Evolutionary conservation across 2,888 invertebrate genomes (phyloP), one percentile per base, ranked within the genome.

Genomic region (Clusia tigrina): DNA sequence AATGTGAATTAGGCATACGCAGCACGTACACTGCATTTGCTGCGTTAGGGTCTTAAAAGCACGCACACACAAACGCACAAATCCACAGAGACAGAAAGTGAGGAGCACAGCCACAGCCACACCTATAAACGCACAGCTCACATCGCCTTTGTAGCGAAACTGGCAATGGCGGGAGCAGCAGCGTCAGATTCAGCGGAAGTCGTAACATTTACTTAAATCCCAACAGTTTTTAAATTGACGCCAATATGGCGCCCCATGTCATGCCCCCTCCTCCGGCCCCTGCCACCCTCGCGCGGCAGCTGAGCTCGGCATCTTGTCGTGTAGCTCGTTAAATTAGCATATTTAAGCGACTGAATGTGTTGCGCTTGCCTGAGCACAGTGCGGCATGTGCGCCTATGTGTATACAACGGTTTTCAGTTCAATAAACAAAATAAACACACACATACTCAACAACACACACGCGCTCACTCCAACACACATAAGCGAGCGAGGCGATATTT

Each of bases 301-400:
- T 42, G 9, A 5, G 9, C 3, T 42, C n/a, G 42, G 9, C n/a
- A 17, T n/a, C 22, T 18, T 48, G 48, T 48, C 48, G 38, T 42
- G 55, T 38, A 9, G 20, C 37, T 55, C 38, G 55, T 55, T 55
- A 55, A 55, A 55, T 55, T 55, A 55, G 55, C 55, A 55, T 55
- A 55, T 55, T 55, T 23, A 42, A 55, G 55, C 22, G n/a, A 10
- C n/a, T n/a, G n/a, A 42, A 42, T 10, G 42, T 15, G 10, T 42
- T 42, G 9, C n/a, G n/a, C 15, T 42, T n/a, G 42, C n/a, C 15
- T 42, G 48, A 20, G 48, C 20, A 18, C 32, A 32, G 32, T 9
- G 32, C 15, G 6, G 48, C 48, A 48, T 48, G 15, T 53, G 17
- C 53, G 53, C 58, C 37, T 23, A 38, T 24, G 53, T 53, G 38